A percentile compares a stretch with the other conserved stretches of the same genome.
Evolutionary conservation across 2,888 invertebrate species (phyloP).

Genomic region (Phlogophora meticulosa): DNA sequence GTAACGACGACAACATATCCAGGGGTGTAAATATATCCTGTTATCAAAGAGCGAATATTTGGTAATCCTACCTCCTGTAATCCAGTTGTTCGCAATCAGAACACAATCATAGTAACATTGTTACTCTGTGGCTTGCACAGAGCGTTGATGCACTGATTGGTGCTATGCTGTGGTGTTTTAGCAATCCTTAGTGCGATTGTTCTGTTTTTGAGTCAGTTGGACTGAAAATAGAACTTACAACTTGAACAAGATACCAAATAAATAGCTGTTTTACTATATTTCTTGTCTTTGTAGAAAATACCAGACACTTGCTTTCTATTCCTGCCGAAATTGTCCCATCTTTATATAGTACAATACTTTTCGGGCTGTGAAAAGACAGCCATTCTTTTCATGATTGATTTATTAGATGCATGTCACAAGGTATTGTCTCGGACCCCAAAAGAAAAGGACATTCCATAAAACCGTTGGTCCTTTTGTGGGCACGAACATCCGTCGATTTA

Average conservation of each 20-base stretch:
- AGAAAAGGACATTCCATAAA: constrained; percentile 30
- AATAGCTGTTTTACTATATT: not conserved
- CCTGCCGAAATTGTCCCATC: constrained; percentile 17
- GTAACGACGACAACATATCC: not conserved
- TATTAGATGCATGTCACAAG: constrained; percentile 57
- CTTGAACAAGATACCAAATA: not conserved
- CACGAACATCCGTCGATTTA: constrained; percentile 57
- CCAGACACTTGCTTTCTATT: not conserved
- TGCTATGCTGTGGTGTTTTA: constrained; percentile 13
- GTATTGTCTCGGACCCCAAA: constrained; percentile 33
- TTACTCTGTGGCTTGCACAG: constrained; percentile 30
- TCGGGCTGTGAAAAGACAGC: constrained; percentile 35
- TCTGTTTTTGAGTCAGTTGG: not conserved
- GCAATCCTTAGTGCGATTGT: not conserved
- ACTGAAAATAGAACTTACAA: not conserved
- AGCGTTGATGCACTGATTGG: constrained; percentile 42
- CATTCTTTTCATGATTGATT: constrained; percentile 50
- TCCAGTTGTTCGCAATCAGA: constrained; percentile 48
- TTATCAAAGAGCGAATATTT: constrained; percentile 27
- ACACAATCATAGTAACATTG: constrained; percentile 51
- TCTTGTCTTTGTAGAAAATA: not conserved
- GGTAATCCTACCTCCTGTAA: constrained; percentile 22
- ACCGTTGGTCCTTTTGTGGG: constrained; percentile 45
- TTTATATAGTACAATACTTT: constrained; percentile 26
- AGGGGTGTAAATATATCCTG: constrained; percentile 17